A percentile compares a stretch with the other conserved stretches of the same genome.
Conservation (phyloP, 2,888 invertebrate genomes). For the Eupithecia pulchellata region DNA sequence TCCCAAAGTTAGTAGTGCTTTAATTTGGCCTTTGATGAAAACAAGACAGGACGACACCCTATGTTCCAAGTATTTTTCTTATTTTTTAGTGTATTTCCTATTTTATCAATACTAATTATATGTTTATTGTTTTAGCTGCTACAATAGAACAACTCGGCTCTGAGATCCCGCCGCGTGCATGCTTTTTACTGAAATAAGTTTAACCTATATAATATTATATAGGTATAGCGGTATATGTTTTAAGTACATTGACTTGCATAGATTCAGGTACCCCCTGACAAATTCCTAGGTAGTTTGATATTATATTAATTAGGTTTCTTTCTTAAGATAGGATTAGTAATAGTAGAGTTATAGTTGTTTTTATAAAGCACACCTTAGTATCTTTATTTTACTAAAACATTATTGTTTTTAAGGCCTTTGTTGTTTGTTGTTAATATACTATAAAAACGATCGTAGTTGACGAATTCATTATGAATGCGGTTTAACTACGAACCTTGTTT, state of each 20-base stretch:
- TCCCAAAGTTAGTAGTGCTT: not conserved
- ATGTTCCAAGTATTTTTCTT: not conserved
- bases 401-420: too few relatives aligned
- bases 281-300: not conserved
- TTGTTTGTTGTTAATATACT: too few relatives aligned
- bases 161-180: slow-evolving; percentile 83
- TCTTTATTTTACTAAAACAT: not conserved
- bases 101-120: slow-evolving; percentile 32
- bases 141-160: slow-evolving; percentile 92
- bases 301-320: not conserved
- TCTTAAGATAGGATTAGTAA: not conserved
- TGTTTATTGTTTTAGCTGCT: slow-evolving; percentile 88
- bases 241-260: not conserved
- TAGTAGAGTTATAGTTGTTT: too few relatives aligned
- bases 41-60: not conserved
- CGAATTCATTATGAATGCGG: too few relatives aligned
- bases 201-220: not conserved
- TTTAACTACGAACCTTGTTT: too few relatives aligned
- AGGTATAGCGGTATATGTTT: not conserved
- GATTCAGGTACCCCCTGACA: not conserved
- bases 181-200: slow-evolving; percentile 61
- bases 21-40: not conserved
- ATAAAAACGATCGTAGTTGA: too few relatives aligned
- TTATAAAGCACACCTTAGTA: not conserved
- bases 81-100: not conserved